Evolutionary conservation across 2,113 vertebrate genomes (phyloP), one percentile per base, ranked within the genome.

Genomic region (Platysternon megacephalum): DNA sequence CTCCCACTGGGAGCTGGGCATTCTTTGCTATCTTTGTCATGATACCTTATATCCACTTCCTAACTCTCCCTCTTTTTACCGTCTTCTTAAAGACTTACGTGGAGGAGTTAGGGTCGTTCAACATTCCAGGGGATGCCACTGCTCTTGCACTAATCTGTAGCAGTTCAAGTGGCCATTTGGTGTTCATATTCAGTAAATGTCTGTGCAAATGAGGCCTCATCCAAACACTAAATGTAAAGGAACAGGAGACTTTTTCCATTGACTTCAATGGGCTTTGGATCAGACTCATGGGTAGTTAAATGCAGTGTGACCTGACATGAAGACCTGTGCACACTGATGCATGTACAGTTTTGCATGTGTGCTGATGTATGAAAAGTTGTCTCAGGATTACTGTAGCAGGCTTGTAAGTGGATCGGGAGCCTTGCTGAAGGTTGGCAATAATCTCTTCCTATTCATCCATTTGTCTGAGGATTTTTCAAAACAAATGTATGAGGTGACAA

Each of bases 61-160:
- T n/a, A n/a, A 68, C 65, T 68, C 8, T 68, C 35, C 16, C 35
- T n/a, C 17, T 19, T 65, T 65, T 65, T 68, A 68, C 35, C 83
- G 88, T 74, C 74, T 88, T 6, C 42, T 76, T 8, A 22, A 93
- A 93, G 16, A 56, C 17, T 53, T 53, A 53, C 21, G 7, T 22
- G 52, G 1, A 11, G 8, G 7, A 76, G 21, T 44, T 32, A 74
- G 26, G 83, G 58, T 35, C 0, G 0, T 2, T 79, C 2, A 17
- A 48, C 72, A 9, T 48, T 6, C 48, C 24, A n/a, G 26, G 46
- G 24, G 17, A 68, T 68, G 35, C 14, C 4, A 53, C 19, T n/a
- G 55, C 82, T 82, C 55, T 65, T 1, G 7, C 49, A 87, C 79
- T 7, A 53, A 22, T 44, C n/a, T 61, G 28, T 3, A 26, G 39